Evolutionary conservation across 2,888 invertebrate genomes (phyloP), one percentile per base, ranked within the genome.

Genomic region (Phaonia tiefii): DNA sequence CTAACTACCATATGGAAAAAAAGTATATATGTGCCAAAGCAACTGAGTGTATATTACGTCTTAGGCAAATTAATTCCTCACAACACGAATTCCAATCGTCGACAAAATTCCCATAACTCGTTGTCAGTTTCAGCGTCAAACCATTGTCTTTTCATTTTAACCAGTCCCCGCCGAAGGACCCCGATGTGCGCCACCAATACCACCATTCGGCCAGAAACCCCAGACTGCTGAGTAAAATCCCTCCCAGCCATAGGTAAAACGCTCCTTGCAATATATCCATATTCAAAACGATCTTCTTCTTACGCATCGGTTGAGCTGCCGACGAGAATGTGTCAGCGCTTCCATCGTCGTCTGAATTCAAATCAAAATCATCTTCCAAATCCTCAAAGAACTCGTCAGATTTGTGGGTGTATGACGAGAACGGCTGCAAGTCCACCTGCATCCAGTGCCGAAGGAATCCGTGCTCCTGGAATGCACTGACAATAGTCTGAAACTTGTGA

Each of bases 381-480:
- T 83, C 83, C 8, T 79, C 39, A 10, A 56, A 42, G 60, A 72
- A 79, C 31, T 75, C 79, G 0, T 85, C 85, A 0, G 86, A 86
- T 63, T 84, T 79, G 0, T 84, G 83, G 0, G 85, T 83, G 1
- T 80, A 56, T 0, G 83, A 77, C 22, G 84, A 75, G 8, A 31
- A 5, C 0, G 54, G 76, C 3, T 83, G 46, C 0, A 83, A 65
- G 69, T 86, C 86, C 71, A 83, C 78, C 2, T 83, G 82, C 15
- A 84, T 81, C 90, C 90, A 90, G 65, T 89, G 85, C n/a, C 88
- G 85, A 2, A 87, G 79, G 3, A 90, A 80, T 2, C 90, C 90
- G 20, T 85, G 84, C 65, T 90, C 89, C 67, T 83, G 84, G 31
- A 87, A 86, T 8, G 83, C 75, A 63, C 85, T 86, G 0, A 87